Percentiles rank a stretch among this genome's conserved stretches.
Evolutionary conservation across 2,113 vertebrate species (phyloP).

Genomic region (Pachycephala philippinensis): DNA sequence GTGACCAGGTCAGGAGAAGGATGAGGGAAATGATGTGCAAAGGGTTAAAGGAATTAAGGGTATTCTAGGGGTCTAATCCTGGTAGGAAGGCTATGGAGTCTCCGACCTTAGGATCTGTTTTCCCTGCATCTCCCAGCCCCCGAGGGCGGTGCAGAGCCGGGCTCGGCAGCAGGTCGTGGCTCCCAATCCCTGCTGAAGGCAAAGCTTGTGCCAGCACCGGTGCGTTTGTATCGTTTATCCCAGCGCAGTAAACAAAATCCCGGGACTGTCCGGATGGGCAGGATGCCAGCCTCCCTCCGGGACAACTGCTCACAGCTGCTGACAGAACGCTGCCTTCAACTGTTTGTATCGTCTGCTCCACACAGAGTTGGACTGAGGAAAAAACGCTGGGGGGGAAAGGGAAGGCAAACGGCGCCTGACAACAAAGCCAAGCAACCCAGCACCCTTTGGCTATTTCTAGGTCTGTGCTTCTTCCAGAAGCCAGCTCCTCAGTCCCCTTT

Average conservation of each 20-base stretch:
- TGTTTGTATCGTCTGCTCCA: not conserved
- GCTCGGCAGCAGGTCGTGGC: not conserved
- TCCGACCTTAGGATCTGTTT: not conserved
- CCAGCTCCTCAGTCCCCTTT: not conserved
- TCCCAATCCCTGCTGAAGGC: not conserved
- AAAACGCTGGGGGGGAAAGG: not conserved
- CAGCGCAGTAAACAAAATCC: not conserved
- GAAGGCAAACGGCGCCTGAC: not conserved
- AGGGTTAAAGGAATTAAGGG: accelerated
- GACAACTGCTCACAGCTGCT: not conserved
- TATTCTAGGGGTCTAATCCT: not conserved
- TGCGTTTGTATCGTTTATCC: not conserved
- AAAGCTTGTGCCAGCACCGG: not conserved
- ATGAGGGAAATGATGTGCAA: not conserved
- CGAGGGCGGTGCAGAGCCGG: not conserved
- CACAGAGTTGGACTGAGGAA: not conserved
- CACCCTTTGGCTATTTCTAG: not conserved
- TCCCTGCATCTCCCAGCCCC: not conserved
- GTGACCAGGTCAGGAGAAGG: not conserved
- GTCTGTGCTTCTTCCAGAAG: not conserved
- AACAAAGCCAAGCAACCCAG: not conserved
- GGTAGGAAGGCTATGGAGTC: not conserved
- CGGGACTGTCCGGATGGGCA: not conserved
- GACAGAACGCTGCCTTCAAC: not conserved
- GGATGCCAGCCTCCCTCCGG: not conserved